Conservation (phyloP, 2,797 vertebrate species). For the Tympanoctomys barrerae region DNA sequence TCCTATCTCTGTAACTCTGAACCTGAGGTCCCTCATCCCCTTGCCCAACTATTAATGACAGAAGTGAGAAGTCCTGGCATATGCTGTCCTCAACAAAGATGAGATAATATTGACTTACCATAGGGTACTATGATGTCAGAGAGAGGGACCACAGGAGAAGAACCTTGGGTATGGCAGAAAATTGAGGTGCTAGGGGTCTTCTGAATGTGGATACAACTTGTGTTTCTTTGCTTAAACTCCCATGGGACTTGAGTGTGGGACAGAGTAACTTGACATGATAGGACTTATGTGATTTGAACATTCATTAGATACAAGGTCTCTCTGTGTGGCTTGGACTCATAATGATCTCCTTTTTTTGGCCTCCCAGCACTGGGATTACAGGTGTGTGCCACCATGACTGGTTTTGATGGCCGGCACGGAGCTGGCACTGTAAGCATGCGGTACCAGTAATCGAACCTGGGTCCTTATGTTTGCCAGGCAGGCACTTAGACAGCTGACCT, state of each 20-base stretch:
- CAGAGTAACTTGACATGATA: slow-evolving; percentile 21
- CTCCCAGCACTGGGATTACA: no score
- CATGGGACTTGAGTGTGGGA: neutral
- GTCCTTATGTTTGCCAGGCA: no score
- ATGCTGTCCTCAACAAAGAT: neutral
- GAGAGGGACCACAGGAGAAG: neutral
- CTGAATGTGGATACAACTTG: neutral
- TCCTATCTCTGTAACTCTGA: neutral
- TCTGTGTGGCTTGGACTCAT: no score
- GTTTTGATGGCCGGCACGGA: no score
- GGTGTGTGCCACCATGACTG: no score
- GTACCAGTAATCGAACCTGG: no score
- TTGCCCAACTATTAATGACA: neutral
- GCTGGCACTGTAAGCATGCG: no score
- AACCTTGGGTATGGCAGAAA: neutral
- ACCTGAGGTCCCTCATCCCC: neutral
- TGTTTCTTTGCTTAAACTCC: neutral
- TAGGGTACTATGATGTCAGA: neutral
- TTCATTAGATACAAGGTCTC: no score
- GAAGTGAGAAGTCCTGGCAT: neutral
- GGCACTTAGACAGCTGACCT: no score
- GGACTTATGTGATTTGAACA: neutral
- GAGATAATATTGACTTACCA: neutral
- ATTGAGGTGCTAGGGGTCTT: neutral
- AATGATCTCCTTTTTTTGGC: no score